Base-by-base conservation (phyloP, 2,888 invertebrate species). In the Hanleya hanleyi region DNA sequence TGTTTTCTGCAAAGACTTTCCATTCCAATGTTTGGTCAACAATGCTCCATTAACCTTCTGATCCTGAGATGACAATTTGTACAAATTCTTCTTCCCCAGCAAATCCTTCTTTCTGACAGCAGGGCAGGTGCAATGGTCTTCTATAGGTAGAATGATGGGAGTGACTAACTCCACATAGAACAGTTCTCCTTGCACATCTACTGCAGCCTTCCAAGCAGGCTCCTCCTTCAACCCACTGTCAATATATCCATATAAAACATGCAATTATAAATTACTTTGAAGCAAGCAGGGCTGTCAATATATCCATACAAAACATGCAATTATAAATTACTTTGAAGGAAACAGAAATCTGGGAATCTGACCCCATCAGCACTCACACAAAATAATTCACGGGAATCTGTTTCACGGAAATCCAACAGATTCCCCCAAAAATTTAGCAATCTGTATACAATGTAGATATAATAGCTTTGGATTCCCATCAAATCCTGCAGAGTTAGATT, bases 121-220 rank as follows among this genome's bases (percentile, higher is more conserved):
- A 1, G 69, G 49, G 57, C 75, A 77, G 6, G 74, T 18, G 33
- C 79, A 66, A 22, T 15, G 49, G n/a, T 12, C 38, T 29, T 3
- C 64, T 49, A 1, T 67, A 67, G 12, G 38, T 57, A 0, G 68
- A 57, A 33, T 78, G 73, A 2, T 49, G n/a, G 18, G 37, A 22
- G 76, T 64, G 22, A 74, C 79, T 9, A 81, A 49, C 69, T 86
- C 80, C 36, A 86, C 68, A 57, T 80, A 77, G 67, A 85, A 86
- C 32, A 85, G 73, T 57, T 81, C 78, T 7, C 84, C 86, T 37
- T 78, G 75, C 29, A 79, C 74, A 51, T 79, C 74, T n/a, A 81
- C 81, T 41, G 80, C 76, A 2, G 80, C 71, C 38, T 71, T 64
- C 84, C 82, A 80, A 22, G 75, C 35, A 22, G 62, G 26, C 1